Base-by-base conservation (phyloP, 64 coral and sea anemone species). In the Pachyseris speciosa region DNA sequence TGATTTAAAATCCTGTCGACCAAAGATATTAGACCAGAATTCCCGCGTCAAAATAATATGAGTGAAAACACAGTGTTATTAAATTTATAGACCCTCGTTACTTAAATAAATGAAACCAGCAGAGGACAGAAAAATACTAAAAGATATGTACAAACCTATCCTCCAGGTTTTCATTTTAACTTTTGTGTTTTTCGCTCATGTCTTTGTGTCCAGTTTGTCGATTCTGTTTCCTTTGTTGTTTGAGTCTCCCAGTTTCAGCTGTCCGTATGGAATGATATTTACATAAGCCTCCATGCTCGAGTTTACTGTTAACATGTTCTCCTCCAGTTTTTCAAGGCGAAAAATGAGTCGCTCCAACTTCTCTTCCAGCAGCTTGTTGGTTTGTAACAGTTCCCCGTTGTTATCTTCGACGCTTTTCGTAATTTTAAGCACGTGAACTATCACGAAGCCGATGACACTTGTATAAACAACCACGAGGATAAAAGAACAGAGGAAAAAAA, bases 401-500 rank as follows among this genome's bases (percentile, higher is more conserved):
- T 9, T 63, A 26, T 81, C 77, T 61, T 81, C 52, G 17, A 81
- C n/a, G 27, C n/a, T 36, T 81, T 81, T 81, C 52, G 77, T 81
- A 37, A 63, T 63, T 61, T 81, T 81, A 34, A 81, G 53, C 34
- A 81, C 77, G 36, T 81, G 77, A 27, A 81, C 77, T 34, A 81
- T 57, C 30, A 81, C 77, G 34, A 81, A 60, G 13, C 77, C 77
- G 40, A 81, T 81, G 31, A 53, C 77, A n/a, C 32, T 81, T 27
- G 77, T 81, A 58, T 81, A 81, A 60, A 81, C 36, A 39, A 81
- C 77, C 32, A 81, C 77, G 55, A 81, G 77, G 63, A 81, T 81
- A 63, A 81, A 81, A 4, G 77, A 81, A 13, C 77, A 63, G 34
- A 81, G 77, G 30, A 81, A 81, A 81, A 81, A 81, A 2, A 81